Evolutionary conservation across 2,888 invertebrate genomes (phyloP).

Genomic region (Stenichneumon culpator): DNA sequence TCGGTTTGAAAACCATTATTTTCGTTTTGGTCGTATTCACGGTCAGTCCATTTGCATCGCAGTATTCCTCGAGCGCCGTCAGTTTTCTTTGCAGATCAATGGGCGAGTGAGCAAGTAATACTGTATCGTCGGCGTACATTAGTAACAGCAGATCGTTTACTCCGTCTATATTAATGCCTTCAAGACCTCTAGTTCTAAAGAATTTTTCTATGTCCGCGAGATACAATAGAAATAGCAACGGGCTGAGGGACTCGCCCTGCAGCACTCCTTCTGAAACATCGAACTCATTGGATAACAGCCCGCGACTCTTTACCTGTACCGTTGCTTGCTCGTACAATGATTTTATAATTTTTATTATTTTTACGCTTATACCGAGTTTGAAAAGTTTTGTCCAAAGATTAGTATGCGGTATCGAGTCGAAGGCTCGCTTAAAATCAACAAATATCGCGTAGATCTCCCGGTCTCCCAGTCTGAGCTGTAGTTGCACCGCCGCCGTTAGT

Average conservation of each 20-base stretch:
- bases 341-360: conserved; percentile 63
- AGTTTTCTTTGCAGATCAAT: conserved; percentile 53
- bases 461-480: conserved; percentile 27
- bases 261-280: conserved; percentile 42
- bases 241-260: conserved; percentile 55
- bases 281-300: conserved; percentile 1
- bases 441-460: conserved; percentile 64
- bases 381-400: conserved; percentile 65
- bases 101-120: conserved; percentile 24
- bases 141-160: conserved; percentile 7
- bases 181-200: conserved; percentile 44
- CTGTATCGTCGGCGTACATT: conserved; percentile 38
- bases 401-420: conserved; percentile 65
- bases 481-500: conserved; percentile 12
- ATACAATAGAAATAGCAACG: conserved; percentile 49
- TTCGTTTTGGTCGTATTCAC: conserved; percentile 71
- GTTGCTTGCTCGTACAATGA: conserved; percentile 55
- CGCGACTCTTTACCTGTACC: background rate
- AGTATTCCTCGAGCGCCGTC: conserved; percentile 51
- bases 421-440: conserved; percentile 65
- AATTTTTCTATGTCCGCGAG: conserved; percentile 56
- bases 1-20: conserved; percentile 62
- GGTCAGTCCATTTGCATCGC: conserved; percentile 54
- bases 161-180: conserved; percentile 22
- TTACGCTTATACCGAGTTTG: conserved; percentile 58